These are phyloP conservation scores for Arge pagana DNA, from an alignment of 2,888 invertebrate species.

Conservation along the genomic window DNA sequence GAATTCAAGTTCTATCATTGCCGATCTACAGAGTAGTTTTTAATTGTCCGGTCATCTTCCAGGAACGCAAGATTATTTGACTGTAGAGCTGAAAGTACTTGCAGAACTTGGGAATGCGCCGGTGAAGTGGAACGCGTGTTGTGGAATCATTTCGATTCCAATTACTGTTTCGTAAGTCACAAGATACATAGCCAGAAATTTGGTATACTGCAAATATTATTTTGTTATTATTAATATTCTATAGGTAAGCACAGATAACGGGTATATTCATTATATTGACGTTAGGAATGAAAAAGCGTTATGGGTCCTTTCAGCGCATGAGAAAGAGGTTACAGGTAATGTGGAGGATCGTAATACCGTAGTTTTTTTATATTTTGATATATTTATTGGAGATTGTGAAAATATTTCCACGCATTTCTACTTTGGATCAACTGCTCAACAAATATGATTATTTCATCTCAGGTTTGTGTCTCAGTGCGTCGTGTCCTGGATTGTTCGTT, in stretches of 20 bases:
- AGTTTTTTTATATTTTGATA: too few relatives aligned
- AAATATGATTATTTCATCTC: slow-evolving; percentile 38
- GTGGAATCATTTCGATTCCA: slow-evolving; percentile 83
- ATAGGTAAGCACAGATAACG: slow-evolving; percentile 63
- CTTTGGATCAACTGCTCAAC: too few relatives aligned
- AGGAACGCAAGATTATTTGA: slow-evolving; percentile 79
- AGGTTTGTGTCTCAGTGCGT: slow-evolving; percentile 74
- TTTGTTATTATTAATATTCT: slow-evolving; percentile 24
- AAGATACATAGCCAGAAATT: slow-evolving; percentile 6
- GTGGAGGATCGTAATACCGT: background rate
- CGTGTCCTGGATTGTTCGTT: slow-evolving; percentile 75
- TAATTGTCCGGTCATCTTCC: slow-evolving; percentile 31
- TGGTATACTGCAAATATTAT: background rate
- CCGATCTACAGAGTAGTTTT: background rate
- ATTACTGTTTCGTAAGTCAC: slow-evolving; percentile 74
- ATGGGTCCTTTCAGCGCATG: slow-evolving; percentile 79
- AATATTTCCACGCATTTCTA: too few relatives aligned
- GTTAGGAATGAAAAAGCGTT: slow-evolving; percentile 63
- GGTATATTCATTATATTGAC: slow-evolving; percentile 63
- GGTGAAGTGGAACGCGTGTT: slow-evolving; percentile 85
- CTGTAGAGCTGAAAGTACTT: slow-evolving; percentile 66
- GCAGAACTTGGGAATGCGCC: slow-evolving; percentile 72
- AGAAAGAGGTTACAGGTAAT: slow-evolving; percentile 80
- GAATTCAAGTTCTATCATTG: slow-evolving; percentile 4
- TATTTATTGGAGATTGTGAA: too few relatives aligned